Base-by-base conservation (phyloP, 1,140 invertebrate genomes). In the Ooceraea biroi region DNA sequence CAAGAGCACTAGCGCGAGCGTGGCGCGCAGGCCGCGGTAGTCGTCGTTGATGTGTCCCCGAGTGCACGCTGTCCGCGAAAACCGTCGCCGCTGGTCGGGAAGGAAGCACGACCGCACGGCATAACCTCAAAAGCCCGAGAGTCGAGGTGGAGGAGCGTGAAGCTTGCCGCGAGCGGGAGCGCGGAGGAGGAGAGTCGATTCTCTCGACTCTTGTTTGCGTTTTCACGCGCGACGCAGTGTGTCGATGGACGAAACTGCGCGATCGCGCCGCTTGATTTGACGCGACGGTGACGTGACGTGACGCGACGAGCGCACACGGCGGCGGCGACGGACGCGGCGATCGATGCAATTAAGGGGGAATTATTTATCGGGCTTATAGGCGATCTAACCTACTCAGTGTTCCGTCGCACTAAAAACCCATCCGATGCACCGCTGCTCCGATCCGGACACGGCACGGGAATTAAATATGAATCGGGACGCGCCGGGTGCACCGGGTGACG, bases 291-390 rank as follows among this genome's bases (percentile, higher is more conserved):
- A 27, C 61, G 60, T 44, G 58, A 22, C 57, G 27, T 30, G 19
- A n/a, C 74, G 74, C 46, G 46, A n/a, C 52, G 52, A 55, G n/a
- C n/a, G 52, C 52, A 55, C 52, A 19, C 19, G 52, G 19, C 52
- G n/a, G 4, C 19, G 5, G 5, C 14, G n/a, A 52, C 52, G 52
- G 52, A 19, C 48, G 22, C 76, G 65, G 5, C 63, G 76, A 80
- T 80, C 76, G 76, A 80, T 80, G 76, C 65, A 44, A 80, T 80
- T 80, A 80, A 69, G 68, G 58, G 50, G 17, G 50, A 69, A 71
- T 80, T 80, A 80, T 80, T 80, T 55, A 71, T 80, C 65, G 12
- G 25, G n/a, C 30, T 46, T 46, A 12, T 12, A 80, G 76, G 63
- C 50, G 65, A 50, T 57, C 25, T 68, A 69, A 69, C 63, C 48